Base-by-base conservation (phyloP, 2,113 vertebrate species). In the Stegastes partitus region DNA sequence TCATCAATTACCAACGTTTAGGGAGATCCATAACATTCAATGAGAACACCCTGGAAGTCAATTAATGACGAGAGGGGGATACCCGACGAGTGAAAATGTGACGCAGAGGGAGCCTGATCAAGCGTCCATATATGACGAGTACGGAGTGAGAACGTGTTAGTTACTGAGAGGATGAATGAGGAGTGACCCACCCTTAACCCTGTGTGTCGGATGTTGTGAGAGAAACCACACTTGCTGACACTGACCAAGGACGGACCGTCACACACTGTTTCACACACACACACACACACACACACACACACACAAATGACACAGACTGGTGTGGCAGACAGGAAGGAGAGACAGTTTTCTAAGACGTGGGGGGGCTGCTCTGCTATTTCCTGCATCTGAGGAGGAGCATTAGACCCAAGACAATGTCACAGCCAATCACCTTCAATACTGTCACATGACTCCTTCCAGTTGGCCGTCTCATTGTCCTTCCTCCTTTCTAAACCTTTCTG, bases 351-450 rank as follows among this genome's bases (percentile, higher is more conserved):
- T 21, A 75, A 72, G 47, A 68, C 9, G 44, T 54, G 54, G 11
- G 58, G 26, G 39, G 26, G 57, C 56, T 62, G 61, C 42, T 62
- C 80, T 71, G 82, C 68, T 81, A 53, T 82, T 88, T 90, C 80
- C 83, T 87, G 82, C 9, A 6, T 89, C 83, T 83, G 69, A 86
- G 86, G 86, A 89, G 88, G 83, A 79, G 87, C 79, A 85, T 87
- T 90, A 88, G 83, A 85, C 77, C 78, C 44, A 75, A 75, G 87
- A 84, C 87, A 89, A 82, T 94, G 92, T 92, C 93, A 91, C 80
- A 84, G 74, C 84, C 86, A 91, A 91, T 94, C 89, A 93, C 84
- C 86, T 87, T 91, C 85, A 91, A 3, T 66, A 6, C 42, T 61
- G 85, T 84, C 83, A 86, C 77, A 74, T 91, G 85, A 89, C 77